Evolutionary conservation across 1,140 invertebrate genomes (phyloP), one percentile per base, ranked within the genome.

Genomic region (Mizuhopecten yessoensis): DNA sequence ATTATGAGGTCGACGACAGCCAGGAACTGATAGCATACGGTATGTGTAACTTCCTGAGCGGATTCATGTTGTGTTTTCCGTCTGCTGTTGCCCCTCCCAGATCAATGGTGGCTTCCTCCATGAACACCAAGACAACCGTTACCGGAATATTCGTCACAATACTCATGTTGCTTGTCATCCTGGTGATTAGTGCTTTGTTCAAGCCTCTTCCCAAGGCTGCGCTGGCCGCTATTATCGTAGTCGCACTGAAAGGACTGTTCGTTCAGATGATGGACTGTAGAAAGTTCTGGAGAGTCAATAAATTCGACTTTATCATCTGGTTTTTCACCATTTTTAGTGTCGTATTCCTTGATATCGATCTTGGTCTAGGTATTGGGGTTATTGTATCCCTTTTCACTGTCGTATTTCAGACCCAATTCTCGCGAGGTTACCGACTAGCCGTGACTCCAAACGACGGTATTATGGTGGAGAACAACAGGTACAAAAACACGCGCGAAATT

Each of bases 51-150:
- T 93, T 96, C 20, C 92, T 97, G 36, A 95, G 96, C 34, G 96
- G 97, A 9, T 97, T 97, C 94, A 96, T 97, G 88, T 94, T 95
- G 23, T 97, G 97, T 87, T 97, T 97, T 93, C 97, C 97, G n/a
- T 97, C 96, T 9, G 99, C 98, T 10, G 99, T 98, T 36, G 98
- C 98, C 23, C 98, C 98, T 95, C 98, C 98, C 0, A 96, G 98
- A 92, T 99, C 98, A 42, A 98, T 98, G 95, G 94, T 96, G 23
- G 94, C 94, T 34, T 94, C 93, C 34, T 90, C 90, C 34, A 96
- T 95, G 95, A 95, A 95, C 89, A 94, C 94, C 13, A 95, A 94
- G 87, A 94, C 95, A 49, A 95, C 94, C 0, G 33, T 96, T n/a
- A 91, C 90, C 86, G 95, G 95, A 0, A 42, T 97, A 34, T 94